These are phyloP conservation scores for Alces alces DNA, from an alignment of 2,113 vertebrate genomes.

Conservation along the genomic window DNA sequence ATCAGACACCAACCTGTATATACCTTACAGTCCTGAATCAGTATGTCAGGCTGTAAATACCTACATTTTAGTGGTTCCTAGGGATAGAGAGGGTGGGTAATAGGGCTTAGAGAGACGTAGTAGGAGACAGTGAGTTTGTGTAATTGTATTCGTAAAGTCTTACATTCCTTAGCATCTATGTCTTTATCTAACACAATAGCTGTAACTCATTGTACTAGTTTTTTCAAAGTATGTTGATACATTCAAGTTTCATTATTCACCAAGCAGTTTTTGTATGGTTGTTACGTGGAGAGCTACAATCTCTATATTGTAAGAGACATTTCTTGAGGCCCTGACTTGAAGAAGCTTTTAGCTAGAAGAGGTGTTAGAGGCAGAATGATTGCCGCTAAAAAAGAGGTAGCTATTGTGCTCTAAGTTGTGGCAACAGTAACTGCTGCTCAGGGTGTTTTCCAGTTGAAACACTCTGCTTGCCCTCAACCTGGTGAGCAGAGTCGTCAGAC, in stretches of 20 bases:
- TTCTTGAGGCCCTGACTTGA: background rate
- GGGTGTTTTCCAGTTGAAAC: background rate
- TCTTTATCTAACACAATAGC: background rate
- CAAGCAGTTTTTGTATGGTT: background rate
- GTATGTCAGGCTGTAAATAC: background rate
- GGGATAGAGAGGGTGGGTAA: background rate
- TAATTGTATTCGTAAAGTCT: background rate
- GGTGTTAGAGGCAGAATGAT: background rate
- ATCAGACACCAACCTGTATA: background rate
- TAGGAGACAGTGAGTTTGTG: background rate
- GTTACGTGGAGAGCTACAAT: background rate
- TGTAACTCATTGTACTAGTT: background rate
- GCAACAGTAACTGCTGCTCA: background rate
- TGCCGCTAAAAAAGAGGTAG: background rate
- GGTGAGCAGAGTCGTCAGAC: background rate
- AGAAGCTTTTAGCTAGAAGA: background rate
- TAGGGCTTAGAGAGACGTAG: background rate
- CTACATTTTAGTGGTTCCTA: background rate
- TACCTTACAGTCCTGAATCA: background rate
- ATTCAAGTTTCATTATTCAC: background rate
- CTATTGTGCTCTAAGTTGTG: background rate
- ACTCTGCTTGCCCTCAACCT: background rate
- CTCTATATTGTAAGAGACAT: background rate
- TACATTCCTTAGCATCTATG: background rate
- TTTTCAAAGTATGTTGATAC: background rate